A percentile compares a stretch with the other conserved stretches of the same genome.
Evolutionary conservation across 2,797 vertebrate genomes (phyloP).

Genomic region (Geotrypetes seraphini): DNA sequence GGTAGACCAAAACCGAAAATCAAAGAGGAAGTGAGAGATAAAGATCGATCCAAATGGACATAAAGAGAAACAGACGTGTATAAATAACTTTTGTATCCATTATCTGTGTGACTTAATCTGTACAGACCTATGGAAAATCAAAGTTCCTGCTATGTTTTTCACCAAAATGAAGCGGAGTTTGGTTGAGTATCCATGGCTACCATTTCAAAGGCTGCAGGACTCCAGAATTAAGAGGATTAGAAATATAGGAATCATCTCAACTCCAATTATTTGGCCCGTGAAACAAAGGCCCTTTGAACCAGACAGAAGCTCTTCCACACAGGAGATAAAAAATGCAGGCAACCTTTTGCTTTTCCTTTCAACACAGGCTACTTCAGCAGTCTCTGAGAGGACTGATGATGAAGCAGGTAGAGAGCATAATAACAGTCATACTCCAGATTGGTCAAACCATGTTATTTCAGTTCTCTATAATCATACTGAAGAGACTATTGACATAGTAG

Average conservation of each 20-base stretch:
- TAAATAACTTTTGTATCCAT: conserved; percentile 17
- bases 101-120: conserved; percentile 31
- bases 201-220: conserved; percentile 19
- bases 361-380: conserved; percentile 17
- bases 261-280: conserved; percentile 62
- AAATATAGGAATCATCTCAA: conserved; percentile 72
- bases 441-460: conserved; percentile 14
- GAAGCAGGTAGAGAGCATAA: conserved; percentile 9
- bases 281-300: conserved; percentile 53
- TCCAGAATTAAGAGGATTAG: conserved; percentile 43
- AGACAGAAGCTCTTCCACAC: conserved; percentile 21
- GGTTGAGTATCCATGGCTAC: conserved; percentile 18
- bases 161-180: conserved; percentile 42
- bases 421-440: conserved; percentile 8
- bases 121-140: conserved; percentile 50
- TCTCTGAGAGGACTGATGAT: conserved; percentile 19
- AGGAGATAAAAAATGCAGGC: conserved; percentile 20
- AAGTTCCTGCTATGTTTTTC: conserved; percentile 36
- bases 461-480: conserved; percentile 20
- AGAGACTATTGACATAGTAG: conserved; percentile 24
- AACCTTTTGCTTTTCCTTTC: conserved; percentile 17
- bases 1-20: no score
- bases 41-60: no score
- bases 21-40: no score
- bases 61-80: no score